Conservation (phyloP, 2,113 vertebrate species). For the Antechinus flavipes region DNA sequence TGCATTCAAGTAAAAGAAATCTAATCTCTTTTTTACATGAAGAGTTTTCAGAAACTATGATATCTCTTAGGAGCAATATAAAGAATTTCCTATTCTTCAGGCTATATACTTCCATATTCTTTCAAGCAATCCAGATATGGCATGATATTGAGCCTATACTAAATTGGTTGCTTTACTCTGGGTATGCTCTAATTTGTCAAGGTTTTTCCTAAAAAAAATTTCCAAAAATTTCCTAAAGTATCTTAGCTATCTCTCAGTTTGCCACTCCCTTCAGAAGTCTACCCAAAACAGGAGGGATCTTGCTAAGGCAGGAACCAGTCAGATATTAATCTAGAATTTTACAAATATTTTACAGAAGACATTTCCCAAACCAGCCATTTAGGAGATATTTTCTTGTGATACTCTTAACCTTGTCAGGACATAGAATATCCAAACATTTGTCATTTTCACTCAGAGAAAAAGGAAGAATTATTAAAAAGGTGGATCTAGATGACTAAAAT, state of each 20-base stretch:
- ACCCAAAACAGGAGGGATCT: background rate
- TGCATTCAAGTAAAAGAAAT: background rate
- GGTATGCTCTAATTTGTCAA: background rate
- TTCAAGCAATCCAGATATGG: background rate
- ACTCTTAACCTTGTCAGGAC: background rate
- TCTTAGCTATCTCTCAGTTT: background rate
- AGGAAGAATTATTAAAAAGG: conserved; percentile 32
- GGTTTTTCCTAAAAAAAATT: background rate
- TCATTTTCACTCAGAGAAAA: background rate
- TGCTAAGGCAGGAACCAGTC: background rate
- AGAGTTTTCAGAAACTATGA: background rate
- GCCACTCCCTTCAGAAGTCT: background rate
- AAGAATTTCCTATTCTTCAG: background rate
- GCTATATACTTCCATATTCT: background rate
- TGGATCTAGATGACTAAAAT: background rate
- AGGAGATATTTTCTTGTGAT: background rate
- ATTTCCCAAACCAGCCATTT: background rate
- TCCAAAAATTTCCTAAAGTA: no score
- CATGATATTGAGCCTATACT: background rate
- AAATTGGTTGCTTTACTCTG: background rate
- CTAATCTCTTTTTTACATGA: background rate
- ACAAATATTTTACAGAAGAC: background rate
- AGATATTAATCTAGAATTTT: background rate
- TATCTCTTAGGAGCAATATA: background rate
- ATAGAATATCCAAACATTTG: background rate